Percentiles rank a stretch among this genome's conserved stretches.
Conservation (phyloP, 2,797 vertebrate species). For the Sparus aurata region DNA sequence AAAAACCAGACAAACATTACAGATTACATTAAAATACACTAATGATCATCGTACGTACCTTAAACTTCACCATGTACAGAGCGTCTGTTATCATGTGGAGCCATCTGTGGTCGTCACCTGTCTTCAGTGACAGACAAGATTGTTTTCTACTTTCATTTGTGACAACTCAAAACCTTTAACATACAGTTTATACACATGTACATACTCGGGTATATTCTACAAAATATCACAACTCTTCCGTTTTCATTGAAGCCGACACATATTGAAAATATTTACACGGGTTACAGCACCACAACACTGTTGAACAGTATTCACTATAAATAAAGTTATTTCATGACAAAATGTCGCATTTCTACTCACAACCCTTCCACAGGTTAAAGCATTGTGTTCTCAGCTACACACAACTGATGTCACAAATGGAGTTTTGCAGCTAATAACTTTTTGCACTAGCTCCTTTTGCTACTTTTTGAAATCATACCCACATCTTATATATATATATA, state of each 20-base stretch:
- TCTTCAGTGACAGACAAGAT: constrained; percentile 78
- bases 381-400: neutral
- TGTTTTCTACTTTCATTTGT: neutral
- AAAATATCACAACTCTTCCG: neutral
- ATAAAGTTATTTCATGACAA: neutral
- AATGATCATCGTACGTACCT: constrained; percentile 79
- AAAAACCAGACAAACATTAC: constrained; percentile 4
- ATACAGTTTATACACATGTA: neutral
- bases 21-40: constrained; percentile 1
- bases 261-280: neutral
- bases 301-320: neutral
- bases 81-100: constrained; percentile 95
- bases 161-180: neutral
- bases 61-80: constrained; percentile 96
- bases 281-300: neutral
- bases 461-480: neutral
- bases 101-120: constrained; percentile 89
- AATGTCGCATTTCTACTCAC: neutral
- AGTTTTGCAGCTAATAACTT: neutral
- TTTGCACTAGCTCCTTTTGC: neutral
- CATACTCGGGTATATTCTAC: neutral
- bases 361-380: neutral
- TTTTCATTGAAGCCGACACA: neutral
- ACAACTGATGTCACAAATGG: neutral
- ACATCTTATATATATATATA: neutral